Base-by-base conservation (phyloP, 1,140 invertebrate genomes). In the Lanistes nyassanus region DNA sequence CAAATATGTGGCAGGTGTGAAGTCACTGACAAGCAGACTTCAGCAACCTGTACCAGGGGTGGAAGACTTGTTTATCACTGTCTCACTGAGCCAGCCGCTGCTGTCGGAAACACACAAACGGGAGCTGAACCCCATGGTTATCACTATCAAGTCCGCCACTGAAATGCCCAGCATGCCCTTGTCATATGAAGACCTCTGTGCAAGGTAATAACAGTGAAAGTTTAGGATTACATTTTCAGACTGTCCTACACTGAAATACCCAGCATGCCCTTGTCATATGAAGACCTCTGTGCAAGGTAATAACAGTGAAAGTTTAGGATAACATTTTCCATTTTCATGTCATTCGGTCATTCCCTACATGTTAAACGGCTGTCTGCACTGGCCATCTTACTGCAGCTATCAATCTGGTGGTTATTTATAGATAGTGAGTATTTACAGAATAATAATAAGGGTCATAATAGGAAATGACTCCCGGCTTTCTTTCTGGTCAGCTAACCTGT, bases 51-150 rank as follows among this genome's bases (percentile, higher is more conserved):
- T 87, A 13, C 36, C 77, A 19, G 81, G 84, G 6, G 72, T 89
- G 26, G 83, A 87, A 56, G 88, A 89, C 78, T 58, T 84, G 37
- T 88, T 89, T 77, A 73, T 88, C 16, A 81, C 82, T 34, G 77
- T 89, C 7, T 74, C 81, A 23, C 53, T 89, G 7, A 80, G 85
- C 68, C 79, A 75, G 42, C 81, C 82, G 1, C 77, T 89, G 16
- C 80, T 89, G 81, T 83, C 86, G 1, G 81, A 84, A 2, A 68
- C 82, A 65, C 86, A 86, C 67, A 82, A 82, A 60, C 64, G 72
- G 55, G 82, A 84, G 7, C 79, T 89, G 0, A 89, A 89, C 75
- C 88, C 88, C 56, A 81, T 89, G 80, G 83, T 86, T 21, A 84
- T 89, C 23, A 85, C 83, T 37, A 82, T 89, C 13, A 76, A 83